phyloP scores from a whole-genome alignment of 1,140 invertebrate genomes.

The Sarcophaga peregrina region DNA sequence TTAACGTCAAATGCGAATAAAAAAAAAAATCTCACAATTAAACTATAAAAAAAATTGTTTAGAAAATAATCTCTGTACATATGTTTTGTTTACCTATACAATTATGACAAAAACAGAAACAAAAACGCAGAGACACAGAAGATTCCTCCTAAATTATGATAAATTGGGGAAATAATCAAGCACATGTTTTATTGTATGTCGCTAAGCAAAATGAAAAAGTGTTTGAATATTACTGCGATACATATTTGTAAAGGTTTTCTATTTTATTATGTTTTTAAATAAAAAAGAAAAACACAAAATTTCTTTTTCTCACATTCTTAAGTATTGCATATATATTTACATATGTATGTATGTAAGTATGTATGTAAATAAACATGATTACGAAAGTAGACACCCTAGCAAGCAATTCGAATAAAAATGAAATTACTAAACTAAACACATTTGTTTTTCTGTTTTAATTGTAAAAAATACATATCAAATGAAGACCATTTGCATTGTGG shows the following conservation, averaged over 20 bases:
- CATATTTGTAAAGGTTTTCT: no score
- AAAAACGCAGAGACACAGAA: not conserved
- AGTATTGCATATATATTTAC: no score
- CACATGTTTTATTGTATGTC: not conserved
- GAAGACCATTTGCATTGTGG: conserved; percentile 12
- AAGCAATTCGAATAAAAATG: not conserved
- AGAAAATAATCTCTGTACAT: conserved; percentile 6
- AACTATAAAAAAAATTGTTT: not conserved
- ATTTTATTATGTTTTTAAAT: no score
- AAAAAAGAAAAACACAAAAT: no score
- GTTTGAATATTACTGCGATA: no score
- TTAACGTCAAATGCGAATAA: not conserved
- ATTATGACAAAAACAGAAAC: not conserved
- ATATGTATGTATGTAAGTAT: no score
- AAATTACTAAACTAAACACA: not conserved
- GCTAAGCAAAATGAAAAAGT: no score
- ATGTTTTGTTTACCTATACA: not conserved
- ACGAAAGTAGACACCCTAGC: not conserved
- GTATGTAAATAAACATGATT: no score
- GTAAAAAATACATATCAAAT: not conserved
- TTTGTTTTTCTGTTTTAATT: not conserved
- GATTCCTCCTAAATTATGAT: conserved; percentile 4
- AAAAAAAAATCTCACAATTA: not conserved
- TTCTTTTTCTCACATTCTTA: no score
- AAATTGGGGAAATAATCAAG: not conserved